A percentile compares a stretch with the other conserved stretches of the same genome.
Evolutionary conservation across 2,113 vertebrate genomes (phyloP).

Genomic region (Nesospiza acunhae): DNA sequence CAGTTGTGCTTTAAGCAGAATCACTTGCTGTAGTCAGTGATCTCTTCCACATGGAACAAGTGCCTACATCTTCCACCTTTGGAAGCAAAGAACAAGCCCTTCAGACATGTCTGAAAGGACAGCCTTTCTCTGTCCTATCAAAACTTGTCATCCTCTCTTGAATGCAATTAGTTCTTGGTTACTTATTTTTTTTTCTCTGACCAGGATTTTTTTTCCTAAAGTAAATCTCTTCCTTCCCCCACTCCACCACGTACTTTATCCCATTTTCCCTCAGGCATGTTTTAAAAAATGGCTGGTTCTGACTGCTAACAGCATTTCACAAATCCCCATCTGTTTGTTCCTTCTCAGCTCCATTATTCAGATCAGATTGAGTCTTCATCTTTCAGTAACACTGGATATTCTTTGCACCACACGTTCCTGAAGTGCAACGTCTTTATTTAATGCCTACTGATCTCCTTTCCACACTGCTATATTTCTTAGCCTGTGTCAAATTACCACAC

Average conservation of each 20-base stretch:
- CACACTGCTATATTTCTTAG: neutral
- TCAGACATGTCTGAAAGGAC: neutral
- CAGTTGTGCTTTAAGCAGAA: neutral
- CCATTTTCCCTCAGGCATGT: neutral
- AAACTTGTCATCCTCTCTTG: neutral
- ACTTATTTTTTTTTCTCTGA: neutral
- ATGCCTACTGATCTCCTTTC: neutral
- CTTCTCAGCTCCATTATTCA: neutral
- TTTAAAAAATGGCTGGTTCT: neutral
- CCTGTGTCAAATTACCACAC: neutral
- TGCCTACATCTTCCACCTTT: neutral
- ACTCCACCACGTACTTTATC: neutral
- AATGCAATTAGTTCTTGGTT: neutral
- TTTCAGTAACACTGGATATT: neutral
- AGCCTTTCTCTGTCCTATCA: neutral
- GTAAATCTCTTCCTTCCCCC: neutral
- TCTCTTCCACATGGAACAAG: neutral
- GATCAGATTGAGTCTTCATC: neutral
- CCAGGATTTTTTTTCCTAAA: neutral
- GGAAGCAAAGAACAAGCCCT: neutral
- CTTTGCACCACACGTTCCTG: neutral
- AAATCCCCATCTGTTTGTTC: neutral
- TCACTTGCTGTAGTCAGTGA: neutral
- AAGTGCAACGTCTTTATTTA: neutral
- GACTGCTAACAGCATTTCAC: neutral